Conservation (phyloP, 2,797 vertebrate species). For the Epinephelus awoara region DNA sequence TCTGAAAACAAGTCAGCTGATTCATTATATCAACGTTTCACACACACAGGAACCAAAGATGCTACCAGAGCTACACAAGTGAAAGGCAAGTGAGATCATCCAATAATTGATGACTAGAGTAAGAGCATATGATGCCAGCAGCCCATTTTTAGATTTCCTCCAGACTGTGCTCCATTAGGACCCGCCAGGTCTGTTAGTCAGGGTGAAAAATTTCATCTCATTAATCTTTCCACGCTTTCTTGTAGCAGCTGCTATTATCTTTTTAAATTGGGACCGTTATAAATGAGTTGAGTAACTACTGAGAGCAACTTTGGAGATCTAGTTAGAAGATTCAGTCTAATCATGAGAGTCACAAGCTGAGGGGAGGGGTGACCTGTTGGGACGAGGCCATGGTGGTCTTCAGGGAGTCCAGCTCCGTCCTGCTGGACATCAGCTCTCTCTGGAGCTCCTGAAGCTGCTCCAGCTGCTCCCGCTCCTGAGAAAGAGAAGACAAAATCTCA, state of each 20-base stretch:
- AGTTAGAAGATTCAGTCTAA: background rate
- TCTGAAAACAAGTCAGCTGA: background rate
- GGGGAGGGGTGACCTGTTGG: conserved; percentile 85
- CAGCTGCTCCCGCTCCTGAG: conserved; percentile 90
- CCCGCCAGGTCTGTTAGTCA: conserved; percentile 15
- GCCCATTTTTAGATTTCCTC: conserved; percentile 19
- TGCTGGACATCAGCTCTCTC: conserved; percentile 89
- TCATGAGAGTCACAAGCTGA: background rate
- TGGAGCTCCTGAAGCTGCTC: conserved; percentile 91
- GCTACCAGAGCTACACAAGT: background rate
- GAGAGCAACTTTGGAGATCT: background rate
- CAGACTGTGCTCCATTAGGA: conserved; percentile 16
- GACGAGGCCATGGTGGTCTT: conserved; percentile 85
- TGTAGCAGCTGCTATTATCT: background rate
- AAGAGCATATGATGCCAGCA: background rate
- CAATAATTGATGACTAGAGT: conserved; percentile 18
- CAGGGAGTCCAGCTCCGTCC: conserved; percentile 88
- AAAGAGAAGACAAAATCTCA: conserved; percentile 4
- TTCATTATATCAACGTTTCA: background rate
- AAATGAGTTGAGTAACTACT: conserved; percentile 1
- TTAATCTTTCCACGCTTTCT: conserved; percentile 15
- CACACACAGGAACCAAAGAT: background rate
- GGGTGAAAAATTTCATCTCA: conserved; percentile 2
- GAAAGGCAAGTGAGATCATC: background rate
- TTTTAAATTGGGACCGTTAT: background rate